phyloP scores from a whole-genome alignment of 2,113 vertebrate species.

The Pygoscelis antarcticus region DNA sequence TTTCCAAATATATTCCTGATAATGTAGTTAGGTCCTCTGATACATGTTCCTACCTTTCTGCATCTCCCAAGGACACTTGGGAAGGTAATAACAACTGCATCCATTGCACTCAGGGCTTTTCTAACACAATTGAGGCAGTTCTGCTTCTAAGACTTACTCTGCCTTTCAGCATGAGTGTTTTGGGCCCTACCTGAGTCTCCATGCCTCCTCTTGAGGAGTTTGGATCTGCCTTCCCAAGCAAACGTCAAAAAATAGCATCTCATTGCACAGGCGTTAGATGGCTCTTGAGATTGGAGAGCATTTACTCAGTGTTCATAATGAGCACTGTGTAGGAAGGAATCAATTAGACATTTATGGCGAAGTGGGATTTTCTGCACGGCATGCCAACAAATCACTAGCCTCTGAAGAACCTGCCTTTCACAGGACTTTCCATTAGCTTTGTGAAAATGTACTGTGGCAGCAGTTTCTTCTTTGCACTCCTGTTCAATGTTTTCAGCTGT shows the following conservation, averaged over 20 bases:
- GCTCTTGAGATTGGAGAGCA: neutral
- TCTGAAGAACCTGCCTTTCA: neutral
- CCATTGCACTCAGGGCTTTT: neutral
- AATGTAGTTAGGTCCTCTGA: neutral
- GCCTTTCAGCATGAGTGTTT: neutral
- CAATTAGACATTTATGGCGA: neutral
- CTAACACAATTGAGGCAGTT: accelerated
- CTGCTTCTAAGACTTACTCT: neutral
- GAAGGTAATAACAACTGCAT: neutral
- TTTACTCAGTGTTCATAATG: neutral
- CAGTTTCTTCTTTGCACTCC: neutral
- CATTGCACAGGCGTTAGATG: neutral
- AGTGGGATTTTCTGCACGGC: neutral
- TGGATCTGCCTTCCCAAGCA: neutral
- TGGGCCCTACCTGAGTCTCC: neutral
- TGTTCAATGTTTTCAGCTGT: neutral
- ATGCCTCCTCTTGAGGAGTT: neutral
- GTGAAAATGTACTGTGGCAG: neutral
- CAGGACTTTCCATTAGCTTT: neutral
- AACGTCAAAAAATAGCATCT: neutral
- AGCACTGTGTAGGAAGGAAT: neutral
- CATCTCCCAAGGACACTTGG: neutral
- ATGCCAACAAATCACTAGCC: neutral
- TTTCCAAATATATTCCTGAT: neutral
- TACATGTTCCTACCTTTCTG: neutral